Conservation (phyloP, 1,140 invertebrate species). For the Drosophila auraria region DNA sequence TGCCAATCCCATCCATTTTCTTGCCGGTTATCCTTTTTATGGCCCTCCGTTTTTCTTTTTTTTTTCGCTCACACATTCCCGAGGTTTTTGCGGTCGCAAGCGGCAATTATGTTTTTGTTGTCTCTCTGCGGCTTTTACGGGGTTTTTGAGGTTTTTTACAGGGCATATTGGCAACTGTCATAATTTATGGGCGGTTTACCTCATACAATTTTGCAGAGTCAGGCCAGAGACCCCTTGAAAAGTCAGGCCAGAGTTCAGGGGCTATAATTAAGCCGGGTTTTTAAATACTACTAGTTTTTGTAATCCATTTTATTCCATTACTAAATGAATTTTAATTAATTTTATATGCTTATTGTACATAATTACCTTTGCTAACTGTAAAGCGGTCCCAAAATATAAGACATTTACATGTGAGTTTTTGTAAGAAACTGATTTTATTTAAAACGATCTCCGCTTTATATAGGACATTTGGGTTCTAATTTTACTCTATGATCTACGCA, state of each 20-base stretch:
- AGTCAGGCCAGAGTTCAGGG: neutral
- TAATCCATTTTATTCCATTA: too few relatives aligned
- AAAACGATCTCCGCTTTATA: too few relatives aligned
- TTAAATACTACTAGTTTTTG: too few relatives aligned
- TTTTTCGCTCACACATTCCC: neutral
- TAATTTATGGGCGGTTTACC: conserved; percentile 2
- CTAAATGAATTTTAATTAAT: too few relatives aligned
- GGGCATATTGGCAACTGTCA: conserved; percentile 8
- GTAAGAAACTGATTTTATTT: too few relatives aligned
- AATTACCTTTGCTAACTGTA: too few relatives aligned
- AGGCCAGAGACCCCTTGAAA: neutral
- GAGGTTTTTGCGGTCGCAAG: conserved; percentile 11
- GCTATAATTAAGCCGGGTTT: neutral
- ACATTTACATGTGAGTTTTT: too few relatives aligned
- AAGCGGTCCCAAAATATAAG: too few relatives aligned
- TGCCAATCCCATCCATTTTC: conserved; percentile 1
- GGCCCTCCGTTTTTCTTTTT: neutral
- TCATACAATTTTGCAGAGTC: neutral
- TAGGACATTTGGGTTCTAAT: too few relatives aligned
- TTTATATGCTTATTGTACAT: too few relatives aligned
- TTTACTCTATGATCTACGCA: too few relatives aligned
- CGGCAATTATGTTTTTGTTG: conserved; percentile 23
- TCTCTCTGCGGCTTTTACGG: conserved; percentile 12
- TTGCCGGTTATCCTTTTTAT: conserved; percentile 20
- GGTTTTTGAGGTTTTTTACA: neutral